Base-by-base conservation (phyloP, 2,888 invertebrate species). In the Actias luna region DNA sequence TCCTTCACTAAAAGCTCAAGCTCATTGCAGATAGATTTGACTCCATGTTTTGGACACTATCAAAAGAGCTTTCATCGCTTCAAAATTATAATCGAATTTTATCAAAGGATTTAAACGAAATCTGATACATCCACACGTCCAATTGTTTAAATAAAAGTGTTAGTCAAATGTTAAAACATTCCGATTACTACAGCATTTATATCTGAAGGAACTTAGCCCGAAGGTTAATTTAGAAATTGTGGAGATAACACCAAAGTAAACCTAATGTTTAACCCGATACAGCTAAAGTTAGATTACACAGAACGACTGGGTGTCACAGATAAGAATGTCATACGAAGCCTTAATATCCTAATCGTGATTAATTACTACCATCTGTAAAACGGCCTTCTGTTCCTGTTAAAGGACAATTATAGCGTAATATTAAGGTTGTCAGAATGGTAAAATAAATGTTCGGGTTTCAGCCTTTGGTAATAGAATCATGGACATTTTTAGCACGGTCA, bases 281-380 rank as follows among this genome's bases (percentile, higher is more conserved):
- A 16, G 10, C 25, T 31, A 33, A 29, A 27, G 36, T 39, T 39
- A 57, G 36, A 39, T 58, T 22, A 61, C 58, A 33, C 22, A 42
- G 14, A 46, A 59, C 58, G 66, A 58, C 63, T 73, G 71, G 61
- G 55, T 60, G 60, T 60, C 31, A 59, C 55, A 61, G 75, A 74
- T 75, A 74, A 74, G 67, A 65, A 66, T 29, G 60, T 69, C 65
- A 66, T 64, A 60, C 60, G 63, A 39, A 60, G 64, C 67, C 65
- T 61, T 63, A 63, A 50, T 58, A 62, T 65, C 50, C 63, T 61
- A 36, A 31, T 60, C 25, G 59, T 73, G 71, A 71, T 74, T 75
- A 73, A 74, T 58, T 58, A 62, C 39, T 58, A 46, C 31, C 39
- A 46, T 57, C 31, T 58, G 18, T 33, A 58, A 58, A 62, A 62